phyloP scores from a whole-genome alignment of 2,888 invertebrate species.

The Physocephala rufipes region DNA sequence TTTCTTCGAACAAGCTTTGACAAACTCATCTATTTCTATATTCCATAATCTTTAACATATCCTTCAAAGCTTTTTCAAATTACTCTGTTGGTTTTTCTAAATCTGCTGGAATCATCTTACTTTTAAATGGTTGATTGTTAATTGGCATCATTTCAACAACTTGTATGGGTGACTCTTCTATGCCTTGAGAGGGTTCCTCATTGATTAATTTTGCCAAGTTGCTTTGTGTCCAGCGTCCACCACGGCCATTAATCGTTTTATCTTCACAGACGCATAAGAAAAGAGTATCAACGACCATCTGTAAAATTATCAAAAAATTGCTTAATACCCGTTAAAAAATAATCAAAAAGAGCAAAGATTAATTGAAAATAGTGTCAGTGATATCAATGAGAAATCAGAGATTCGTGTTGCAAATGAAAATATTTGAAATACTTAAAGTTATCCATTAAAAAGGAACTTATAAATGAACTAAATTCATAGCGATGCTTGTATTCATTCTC shows the following conservation, averaged over 20 bases:
- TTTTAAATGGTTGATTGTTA: constrained; percentile 64
- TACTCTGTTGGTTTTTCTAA: constrained; percentile 49
- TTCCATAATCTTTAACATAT: no score
- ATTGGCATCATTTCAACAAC: constrained; percentile 65
- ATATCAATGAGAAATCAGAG: no score
- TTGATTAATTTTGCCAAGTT: constrained; percentile 71
- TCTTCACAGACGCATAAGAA: constrained; percentile 95
- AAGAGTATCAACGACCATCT: constrained; percentile 95
- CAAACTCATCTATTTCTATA: neutral
- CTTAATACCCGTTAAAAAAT: no score
- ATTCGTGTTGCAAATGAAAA: no score
- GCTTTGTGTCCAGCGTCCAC: constrained; percentile 73
- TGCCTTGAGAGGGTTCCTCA: constrained; percentile 63
- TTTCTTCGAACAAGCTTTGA: neutral
- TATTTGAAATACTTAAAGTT: no score
- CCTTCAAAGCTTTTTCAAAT: neutral
- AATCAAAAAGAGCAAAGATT: no score
- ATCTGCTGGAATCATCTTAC: constrained; percentile 46
- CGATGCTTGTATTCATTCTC: no score
- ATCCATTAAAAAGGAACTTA: no score
- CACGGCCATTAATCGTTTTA: constrained; percentile 81
- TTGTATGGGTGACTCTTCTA: constrained; percentile 64
- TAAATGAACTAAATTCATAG: no score
- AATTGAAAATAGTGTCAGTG: no score
- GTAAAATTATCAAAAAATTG: constrained; percentile 25